phyloP scores from a whole-genome alignment of 2,113 vertebrate species.

The Picathartes gymnocephalus region DNA sequence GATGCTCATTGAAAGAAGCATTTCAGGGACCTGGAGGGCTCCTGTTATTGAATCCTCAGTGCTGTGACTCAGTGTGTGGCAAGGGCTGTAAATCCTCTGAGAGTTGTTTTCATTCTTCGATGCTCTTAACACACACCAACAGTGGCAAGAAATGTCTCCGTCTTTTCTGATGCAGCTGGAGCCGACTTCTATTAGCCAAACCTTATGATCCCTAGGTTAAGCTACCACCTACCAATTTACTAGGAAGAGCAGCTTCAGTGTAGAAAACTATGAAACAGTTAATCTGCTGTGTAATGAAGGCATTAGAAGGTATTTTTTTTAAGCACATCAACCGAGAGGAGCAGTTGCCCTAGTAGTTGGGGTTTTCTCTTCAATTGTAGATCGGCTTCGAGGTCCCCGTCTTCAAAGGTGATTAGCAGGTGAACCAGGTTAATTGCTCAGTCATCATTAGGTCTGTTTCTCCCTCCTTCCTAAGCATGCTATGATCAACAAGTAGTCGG shows the following conservation, averaged over 20 bases:
- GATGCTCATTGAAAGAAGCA: slow-evolving; percentile 44
- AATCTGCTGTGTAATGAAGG: neutral
- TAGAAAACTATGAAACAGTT: neutral
- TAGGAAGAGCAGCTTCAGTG: neutral
- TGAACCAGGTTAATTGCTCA: neutral
- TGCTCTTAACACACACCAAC: slow-evolving; percentile 10
- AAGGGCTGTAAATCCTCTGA: slow-evolving; percentile 46
- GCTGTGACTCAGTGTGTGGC: slow-evolving; percentile 40
- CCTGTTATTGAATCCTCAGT: slow-evolving; percentile 33
- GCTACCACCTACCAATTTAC: neutral
- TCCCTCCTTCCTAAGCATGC: neutral
- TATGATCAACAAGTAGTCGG: neutral
- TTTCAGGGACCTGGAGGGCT: slow-evolving; percentile 53
- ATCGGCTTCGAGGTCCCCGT: neutral
- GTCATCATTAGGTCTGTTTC: neutral
- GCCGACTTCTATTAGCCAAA: neutral
- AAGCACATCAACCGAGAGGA: neutral
- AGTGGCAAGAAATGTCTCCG: neutral
- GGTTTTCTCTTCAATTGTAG: neutral
- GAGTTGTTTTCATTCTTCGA: slow-evolving; percentile 27
- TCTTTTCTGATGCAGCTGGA: neutral
- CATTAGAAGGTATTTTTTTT: neutral
- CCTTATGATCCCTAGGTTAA: neutral
- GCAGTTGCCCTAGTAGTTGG: neutral
- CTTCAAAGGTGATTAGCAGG: neutral